Conservation (phyloP, 2,888 invertebrate genomes). For the Terebella lapidaria region DNA sequence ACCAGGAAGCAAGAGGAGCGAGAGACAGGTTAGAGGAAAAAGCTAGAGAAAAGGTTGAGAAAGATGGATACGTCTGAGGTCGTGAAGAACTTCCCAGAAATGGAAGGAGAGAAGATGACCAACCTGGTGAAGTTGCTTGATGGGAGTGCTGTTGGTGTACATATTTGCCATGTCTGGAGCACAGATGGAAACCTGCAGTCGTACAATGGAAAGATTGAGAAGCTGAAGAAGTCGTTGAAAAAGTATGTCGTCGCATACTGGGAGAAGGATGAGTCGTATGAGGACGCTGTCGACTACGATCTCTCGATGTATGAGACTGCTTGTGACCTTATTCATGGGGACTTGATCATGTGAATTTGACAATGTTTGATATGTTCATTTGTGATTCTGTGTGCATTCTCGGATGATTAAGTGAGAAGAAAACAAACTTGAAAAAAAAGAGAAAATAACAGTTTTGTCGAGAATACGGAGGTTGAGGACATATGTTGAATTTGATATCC, state of each 20-base stretch:
- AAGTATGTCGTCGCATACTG: not conserved
- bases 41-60: not conserved
- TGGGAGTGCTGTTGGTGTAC: not conserved
- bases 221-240: not conserved
- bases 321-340: not conserved
- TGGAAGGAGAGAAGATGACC: not conserved
- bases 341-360: no score
- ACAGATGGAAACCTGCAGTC: not conserved
- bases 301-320: not conserved
- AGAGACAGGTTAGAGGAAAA: not conserved
- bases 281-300: no score
- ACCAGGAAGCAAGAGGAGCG: conserved; percentile 1
- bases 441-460: no score
- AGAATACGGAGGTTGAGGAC: no score
- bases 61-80: not conserved
- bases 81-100: not conserved
- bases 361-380: no score
- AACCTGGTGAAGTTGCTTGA: not conserved
- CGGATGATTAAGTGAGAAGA: no score
- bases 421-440: no score
- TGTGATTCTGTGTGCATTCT: no score
- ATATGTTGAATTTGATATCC: no score
- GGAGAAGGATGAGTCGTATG: conserved; percentile 1
- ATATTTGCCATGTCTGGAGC: not conserved
- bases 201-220: not conserved